These are phyloP conservation scores for Akabosia matsudoensis DNA, from an alignment of 1,140 invertebrate species.

Conservation along the genomic window DNA sequence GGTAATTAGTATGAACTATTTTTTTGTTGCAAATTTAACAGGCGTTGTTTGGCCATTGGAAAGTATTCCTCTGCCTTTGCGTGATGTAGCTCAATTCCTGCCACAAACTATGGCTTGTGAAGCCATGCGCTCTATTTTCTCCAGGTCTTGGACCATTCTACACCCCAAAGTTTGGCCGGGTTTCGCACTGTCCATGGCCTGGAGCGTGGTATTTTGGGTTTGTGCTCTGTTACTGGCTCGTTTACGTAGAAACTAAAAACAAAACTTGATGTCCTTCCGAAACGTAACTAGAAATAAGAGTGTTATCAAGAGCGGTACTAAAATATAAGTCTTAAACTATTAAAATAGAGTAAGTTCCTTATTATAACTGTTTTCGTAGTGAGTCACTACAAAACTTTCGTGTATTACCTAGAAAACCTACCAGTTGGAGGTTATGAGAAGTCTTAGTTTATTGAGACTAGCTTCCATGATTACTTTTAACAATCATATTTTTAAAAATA, in stretches of 20 bases:
- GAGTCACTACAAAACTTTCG: too few relatives aligned
- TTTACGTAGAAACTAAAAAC: slow-evolving; percentile 70
- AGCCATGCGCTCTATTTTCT: slow-evolving; percentile 79
- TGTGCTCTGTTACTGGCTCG: slow-evolving; percentile 68
- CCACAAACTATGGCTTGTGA: slow-evolving; percentile 89
- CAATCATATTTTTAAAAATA: too few relatives aligned
- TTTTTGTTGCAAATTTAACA: slow-evolving; percentile 50
- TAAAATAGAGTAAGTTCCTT: too few relatives aligned
- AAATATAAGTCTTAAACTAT: too few relatives aligned
- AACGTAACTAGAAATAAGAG: too few relatives aligned
- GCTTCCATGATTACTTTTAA: too few relatives aligned
- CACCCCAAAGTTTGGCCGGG: slow-evolving; percentile 83
- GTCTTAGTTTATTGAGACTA: too few relatives aligned
- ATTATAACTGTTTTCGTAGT: too few relatives aligned
- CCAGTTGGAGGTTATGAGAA: too few relatives aligned
- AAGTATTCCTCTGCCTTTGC: slow-evolving; percentile 80
- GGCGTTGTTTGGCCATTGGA: slow-evolving; percentile 90
- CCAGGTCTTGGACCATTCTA: slow-evolving; percentile 79
- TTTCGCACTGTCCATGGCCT: slow-evolving; percentile 78
- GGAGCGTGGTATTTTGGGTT: slow-evolving; percentile 81
- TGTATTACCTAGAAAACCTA: too few relatives aligned
- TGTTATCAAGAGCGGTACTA: too few relatives aligned
- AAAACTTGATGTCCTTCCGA: too few relatives aligned
- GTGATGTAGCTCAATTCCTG: slow-evolving; percentile 71
- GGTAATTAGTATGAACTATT: background rate